Base-by-base conservation (phyloP, 2,113 vertebrate genomes). In the Ceyx melanurus region DNA sequence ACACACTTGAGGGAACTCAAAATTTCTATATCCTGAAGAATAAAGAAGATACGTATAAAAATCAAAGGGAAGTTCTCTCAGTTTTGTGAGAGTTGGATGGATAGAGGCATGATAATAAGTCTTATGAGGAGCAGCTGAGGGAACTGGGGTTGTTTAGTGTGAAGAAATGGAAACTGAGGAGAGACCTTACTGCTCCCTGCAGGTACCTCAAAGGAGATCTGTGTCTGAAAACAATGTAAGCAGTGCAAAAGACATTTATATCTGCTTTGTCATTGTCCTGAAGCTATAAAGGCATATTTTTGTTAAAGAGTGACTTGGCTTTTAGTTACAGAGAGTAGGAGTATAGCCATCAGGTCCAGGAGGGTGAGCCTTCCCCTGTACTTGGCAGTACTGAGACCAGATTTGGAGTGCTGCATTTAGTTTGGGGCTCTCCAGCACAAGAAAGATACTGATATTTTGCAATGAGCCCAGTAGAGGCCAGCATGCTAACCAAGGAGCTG, bases 391-490 rank as follows among this genome's bases (percentile, higher is more conserved):
- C 29, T 84, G 67, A 76, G 26, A 45, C 8, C 12, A 28, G 29
- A 31, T 51, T 12, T 51, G 43, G 15, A 78, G 43, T 26, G 25
- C 17, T 75, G 31, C 50, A 31, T 81, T 62, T 81, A 75, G 13
- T 4, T 82, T 67, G 61, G 21, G 14, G 4, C 11, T 86, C 29
- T 82, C 13, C 16, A 45, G 18, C 43, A 35, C 20, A 82, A 37
- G 21, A 12, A 9, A 58, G 40, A 57, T 9, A 35, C 1, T 60
- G 18, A 35, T 68, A 53, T 37, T 68, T n/a, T 81, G 9, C 45
- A 64, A 0, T 0, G 4, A 75, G 26, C 56, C 15, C 45, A 31
- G 23, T 0, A 5, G 25, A 72, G 35, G 20, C 8, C 22, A 64
- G 37, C 42, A 8, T 1, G 6, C 23, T 61, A 70, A n/a, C 5